Conservation (phyloP, 2,797 vertebrate genomes). For the Poliocrania exsul region DNA sequence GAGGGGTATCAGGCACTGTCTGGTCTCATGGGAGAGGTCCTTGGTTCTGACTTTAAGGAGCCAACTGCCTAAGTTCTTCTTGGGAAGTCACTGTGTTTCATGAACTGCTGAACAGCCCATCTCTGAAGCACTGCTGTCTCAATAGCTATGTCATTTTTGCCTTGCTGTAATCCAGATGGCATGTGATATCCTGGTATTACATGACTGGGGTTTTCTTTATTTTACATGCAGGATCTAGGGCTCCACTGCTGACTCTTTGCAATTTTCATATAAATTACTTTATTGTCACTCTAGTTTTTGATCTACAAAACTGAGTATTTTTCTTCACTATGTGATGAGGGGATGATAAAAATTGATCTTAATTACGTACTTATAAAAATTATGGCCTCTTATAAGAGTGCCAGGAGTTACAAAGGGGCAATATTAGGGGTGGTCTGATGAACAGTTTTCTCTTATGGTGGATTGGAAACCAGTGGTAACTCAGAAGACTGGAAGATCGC, state of each 20-base stretch:
- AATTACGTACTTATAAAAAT: neutral
- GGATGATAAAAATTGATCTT: neutral
- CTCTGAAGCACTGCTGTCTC: neutral
- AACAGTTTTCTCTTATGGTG: neutral
- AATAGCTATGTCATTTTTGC: neutral
- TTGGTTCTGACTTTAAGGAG: neutral
- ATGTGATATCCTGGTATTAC: neutral
- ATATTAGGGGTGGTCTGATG: neutral
- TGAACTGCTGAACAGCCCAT: neutral
- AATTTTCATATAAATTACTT: neutral
- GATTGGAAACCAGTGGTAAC: neutral
- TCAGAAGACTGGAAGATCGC: neutral
- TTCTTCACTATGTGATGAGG: neutral
- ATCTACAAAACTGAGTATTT: neutral
- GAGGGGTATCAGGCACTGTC: neutral
- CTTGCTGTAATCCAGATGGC: neutral
- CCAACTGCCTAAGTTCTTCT: neutral
- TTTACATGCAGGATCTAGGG: neutral
- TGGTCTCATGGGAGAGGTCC: neutral
- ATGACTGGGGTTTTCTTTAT: neutral
- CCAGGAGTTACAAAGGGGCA: neutral
- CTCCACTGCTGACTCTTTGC: neutral
- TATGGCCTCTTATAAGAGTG: neutral
- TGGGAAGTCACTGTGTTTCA: neutral
- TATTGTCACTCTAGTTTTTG: neutral